Percentiles rank a stretch among this genome's conserved stretches.
Evolutionary conservation across 2,113 vertebrate genomes (phyloP).

Genomic region (Murina feae): DNA sequence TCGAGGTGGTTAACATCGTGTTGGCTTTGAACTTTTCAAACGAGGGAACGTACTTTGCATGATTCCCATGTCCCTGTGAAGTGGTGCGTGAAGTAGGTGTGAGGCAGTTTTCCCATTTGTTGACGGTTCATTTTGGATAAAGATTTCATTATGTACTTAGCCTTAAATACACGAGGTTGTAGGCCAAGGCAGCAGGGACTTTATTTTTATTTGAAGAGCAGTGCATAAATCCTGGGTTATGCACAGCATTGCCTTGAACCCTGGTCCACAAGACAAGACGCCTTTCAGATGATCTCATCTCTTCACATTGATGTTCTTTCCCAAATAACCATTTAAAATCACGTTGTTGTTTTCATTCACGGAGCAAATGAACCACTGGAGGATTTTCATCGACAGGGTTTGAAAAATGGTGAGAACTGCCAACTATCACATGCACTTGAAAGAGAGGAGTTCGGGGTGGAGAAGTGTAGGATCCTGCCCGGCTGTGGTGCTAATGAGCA

Average conservation of each 20-base stretch:
- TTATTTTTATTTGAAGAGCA: not conserved
- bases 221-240: not conserved
- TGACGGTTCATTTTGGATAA: not conserved
- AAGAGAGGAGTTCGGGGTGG: not conserved
- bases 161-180: not conserved
- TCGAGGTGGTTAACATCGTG: not conserved
- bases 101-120: not conserved
- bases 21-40: not conserved
- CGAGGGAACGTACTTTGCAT: not conserved
- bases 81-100: not conserved
- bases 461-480: accelerated
- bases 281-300: not conserved
- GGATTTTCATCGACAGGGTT: not conserved
- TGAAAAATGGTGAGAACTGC: not conserved
- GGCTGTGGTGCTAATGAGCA: not conserved
- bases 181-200: not conserved
- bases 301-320: not conserved
- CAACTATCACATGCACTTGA: not conserved
- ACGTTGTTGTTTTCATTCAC: not conserved
- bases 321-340: not conserved
- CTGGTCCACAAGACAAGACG: not conserved
- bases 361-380: not conserved
- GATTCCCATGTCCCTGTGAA: not conserved
- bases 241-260: not conserved
- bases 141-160: not conserved